These are phyloP conservation scores for Pangasianodon gigas DNA, from an alignment of 2,113 vertebrate species.

Conservation along the genomic window DNA sequence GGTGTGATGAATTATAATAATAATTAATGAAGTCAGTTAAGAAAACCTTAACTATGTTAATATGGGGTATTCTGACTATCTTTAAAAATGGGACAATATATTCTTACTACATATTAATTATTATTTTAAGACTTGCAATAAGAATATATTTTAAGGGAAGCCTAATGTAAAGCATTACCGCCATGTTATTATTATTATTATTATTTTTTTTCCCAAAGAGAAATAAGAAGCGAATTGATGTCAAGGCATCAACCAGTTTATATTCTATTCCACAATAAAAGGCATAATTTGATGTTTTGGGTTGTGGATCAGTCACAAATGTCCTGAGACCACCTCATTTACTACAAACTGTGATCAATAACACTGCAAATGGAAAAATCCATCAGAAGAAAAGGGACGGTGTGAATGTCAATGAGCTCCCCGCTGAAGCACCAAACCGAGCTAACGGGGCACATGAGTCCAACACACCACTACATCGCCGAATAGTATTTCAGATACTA, in stretches of 20 bases:
- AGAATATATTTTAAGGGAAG: background rate
- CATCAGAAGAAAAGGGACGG: conserved; percentile 56
- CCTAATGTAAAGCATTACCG: background rate
- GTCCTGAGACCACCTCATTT: conserved; percentile 54
- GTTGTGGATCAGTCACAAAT: conserved; percentile 28
- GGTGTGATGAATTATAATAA: background rate
- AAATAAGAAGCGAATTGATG: background rate
- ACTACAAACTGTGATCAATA: conserved; percentile 65
- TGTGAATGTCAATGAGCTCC: conserved; percentile 51
- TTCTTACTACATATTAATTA: background rate
- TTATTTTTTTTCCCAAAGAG: background rate
- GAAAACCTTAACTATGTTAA: background rate
- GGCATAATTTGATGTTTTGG: conserved; percentile 19
- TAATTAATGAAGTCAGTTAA: background rate
- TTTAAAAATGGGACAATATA: background rate
- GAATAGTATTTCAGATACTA: background rate
- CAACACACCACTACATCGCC: background rate
- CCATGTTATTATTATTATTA: background rate
- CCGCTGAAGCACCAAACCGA: conserved; percentile 47
- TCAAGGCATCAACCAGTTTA: background rate
- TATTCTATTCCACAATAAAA: background rate
- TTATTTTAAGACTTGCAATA: background rate
- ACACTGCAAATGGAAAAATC: conserved; percentile 67
- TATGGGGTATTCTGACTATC: background rate
- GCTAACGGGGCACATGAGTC: background rate